A percentile compares a stretch with the other conserved stretches of the same genome.
Evolutionary conservation across 2,888 invertebrate genomes (phyloP).

Genomic region (Oscheius onirici): DNA sequence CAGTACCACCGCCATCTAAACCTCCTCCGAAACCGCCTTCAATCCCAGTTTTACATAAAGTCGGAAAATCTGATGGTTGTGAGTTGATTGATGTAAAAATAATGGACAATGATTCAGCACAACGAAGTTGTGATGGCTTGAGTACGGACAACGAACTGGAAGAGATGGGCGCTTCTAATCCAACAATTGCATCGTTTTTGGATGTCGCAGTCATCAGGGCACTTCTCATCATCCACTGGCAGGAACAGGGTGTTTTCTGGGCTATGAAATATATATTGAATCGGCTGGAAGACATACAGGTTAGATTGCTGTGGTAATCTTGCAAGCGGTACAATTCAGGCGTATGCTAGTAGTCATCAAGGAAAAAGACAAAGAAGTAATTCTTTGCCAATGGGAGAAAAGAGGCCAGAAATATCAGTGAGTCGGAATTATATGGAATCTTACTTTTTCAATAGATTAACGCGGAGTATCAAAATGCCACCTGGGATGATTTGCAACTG

Average conservation of each 20-base stretch:
- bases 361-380: slow-evolving; percentile 51
- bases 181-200: slow-evolving; percentile 83
- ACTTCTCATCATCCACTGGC: slow-evolving; percentile 94
- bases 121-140: slow-evolving; percentile 28
- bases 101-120: background rate
- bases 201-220: slow-evolving; percentile 96
- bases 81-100: background rate
- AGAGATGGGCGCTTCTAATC: slow-evolving; percentile 43
- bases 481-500: slow-evolving; percentile 62
- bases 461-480: slow-evolving; percentile 53
- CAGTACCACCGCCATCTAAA: background rate
- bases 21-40: background rate
- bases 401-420: slow-evolving; percentile 40
- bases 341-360: slow-evolving; percentile 41
- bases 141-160: slow-evolving; percentile 51
- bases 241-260: slow-evolving; percentile 98
- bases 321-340: background rate
- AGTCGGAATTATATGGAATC: background rate
- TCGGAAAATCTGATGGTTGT: slow-evolving; percentile 6
- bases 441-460: slow-evolving; percentile 24
- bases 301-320: background rate
- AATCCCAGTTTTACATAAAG: slow-evolving; percentile 9
- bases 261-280: slow-evolving; percentile 81
- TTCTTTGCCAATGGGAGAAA: slow-evolving; percentile 52
- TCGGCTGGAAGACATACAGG: slow-evolving; percentile 73